A percentile compares a stretch with the other conserved stretches of the same genome.
phyloP scores from a whole-genome alignment of 2,113 vertebrate genomes.

The Heptranchias perlo region DNA sequence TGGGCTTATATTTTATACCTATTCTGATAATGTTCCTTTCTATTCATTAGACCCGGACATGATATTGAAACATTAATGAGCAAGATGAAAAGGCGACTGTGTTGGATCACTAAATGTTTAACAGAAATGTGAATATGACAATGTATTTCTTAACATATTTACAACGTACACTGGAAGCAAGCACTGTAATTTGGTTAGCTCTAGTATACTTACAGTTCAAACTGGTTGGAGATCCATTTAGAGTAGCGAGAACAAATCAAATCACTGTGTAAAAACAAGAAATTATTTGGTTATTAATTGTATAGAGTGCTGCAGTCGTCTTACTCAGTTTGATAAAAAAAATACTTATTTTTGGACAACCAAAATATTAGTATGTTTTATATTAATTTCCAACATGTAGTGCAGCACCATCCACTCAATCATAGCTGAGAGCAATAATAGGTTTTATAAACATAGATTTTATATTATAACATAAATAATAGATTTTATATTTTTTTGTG shows the following conservation, averaged over 20 bases:
- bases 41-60: conserved; percentile 17
- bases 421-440: neutral
- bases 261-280: neutral
- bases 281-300: neutral
- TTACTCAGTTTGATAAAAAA: neutral
- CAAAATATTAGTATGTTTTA: neutral
- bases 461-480: neutral
- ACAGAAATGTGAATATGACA: neutral
- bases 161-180: neutral
- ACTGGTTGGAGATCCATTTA: neutral
- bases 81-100: neutral
- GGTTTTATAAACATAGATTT: neutral
- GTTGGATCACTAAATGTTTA: conserved; percentile 1
- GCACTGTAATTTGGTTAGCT: neutral
- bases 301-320: neutral
- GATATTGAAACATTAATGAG: conserved; percentile 37
- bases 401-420: neutral
- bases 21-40: conserved; percentile 32
- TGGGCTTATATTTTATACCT: conserved; percentile 29
- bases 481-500: neutral
- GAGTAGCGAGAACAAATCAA: neutral
- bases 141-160: neutral
- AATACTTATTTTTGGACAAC: neutral
- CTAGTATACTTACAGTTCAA: neutral
- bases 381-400: neutral